Conservation (phyloP, 1,140 invertebrate species). For the Gryllus bimaculatus region DNA sequence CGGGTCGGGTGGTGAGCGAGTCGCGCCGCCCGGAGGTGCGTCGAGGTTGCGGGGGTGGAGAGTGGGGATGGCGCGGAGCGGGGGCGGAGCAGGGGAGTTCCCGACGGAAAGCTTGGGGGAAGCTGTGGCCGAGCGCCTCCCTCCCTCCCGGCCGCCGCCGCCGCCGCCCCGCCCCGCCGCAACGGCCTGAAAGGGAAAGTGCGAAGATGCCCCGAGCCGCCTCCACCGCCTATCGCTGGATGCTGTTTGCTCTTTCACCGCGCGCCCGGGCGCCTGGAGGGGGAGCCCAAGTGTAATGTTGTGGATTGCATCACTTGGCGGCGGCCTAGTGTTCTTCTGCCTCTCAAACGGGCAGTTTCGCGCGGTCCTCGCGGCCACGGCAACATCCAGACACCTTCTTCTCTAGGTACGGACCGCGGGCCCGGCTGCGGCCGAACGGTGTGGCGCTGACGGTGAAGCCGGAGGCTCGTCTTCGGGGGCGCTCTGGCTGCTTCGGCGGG, state of each 20-base stretch:
- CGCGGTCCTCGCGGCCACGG: neutral
- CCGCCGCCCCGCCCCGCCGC: no score
- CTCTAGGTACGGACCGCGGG: neutral
- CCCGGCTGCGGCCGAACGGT: neutral
- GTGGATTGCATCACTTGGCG: neutral
- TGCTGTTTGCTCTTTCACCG: neutral
- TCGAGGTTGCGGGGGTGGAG: no score
- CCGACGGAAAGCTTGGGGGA: neutral
- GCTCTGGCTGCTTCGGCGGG: neutral
- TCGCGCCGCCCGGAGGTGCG: no score
- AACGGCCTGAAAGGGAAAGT: neutral
- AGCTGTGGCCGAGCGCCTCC: neutral
- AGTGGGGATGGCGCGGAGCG: no score
- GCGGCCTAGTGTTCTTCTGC: neutral
- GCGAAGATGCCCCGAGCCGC: neutral
- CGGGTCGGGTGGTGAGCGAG: no score
- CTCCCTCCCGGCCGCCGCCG: neutral
- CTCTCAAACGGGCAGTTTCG: neutral
- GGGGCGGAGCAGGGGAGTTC: neutral
- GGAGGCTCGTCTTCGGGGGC: neutral
- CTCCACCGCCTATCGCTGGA: neutral
- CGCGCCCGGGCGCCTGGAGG: no score
- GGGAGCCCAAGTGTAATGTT: neutral
- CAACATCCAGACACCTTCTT: neutral
- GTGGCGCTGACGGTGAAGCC: no score